Percentiles rank a stretch among this genome's conserved stretches.
phyloP scores from a whole-genome alignment of 2,888 invertebrate genomes.

The Flexamia atlantica region DNA sequence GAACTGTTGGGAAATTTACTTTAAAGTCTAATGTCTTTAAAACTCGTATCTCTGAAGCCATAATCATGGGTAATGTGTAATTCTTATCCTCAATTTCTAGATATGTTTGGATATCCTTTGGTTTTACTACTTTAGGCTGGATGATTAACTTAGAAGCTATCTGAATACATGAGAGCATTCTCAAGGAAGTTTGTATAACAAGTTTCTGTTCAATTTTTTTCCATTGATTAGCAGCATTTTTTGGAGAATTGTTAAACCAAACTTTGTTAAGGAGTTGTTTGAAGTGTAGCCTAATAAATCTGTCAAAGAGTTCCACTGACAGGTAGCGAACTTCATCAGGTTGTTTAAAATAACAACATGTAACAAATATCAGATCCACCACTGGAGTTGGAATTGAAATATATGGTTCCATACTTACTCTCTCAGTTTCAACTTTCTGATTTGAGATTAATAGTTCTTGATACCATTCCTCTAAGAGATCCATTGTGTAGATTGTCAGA shows the following conservation, averaged over 20 bases:
- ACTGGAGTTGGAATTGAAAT: conserved; percentile 15
- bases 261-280: not conserved
- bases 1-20: conserved; percentile 2
- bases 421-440: not conserved
- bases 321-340: conserved; percentile 29
- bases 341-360: not conserved
- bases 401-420: conserved; percentile 5
- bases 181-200: not conserved
- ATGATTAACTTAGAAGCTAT: conserved; percentile 24
- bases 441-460: not conserved
- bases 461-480: conserved; percentile 2
- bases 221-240: conserved; percentile 7
- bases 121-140: conserved; percentile 21
- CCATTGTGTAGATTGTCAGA: not conserved
- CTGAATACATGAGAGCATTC: conserved; percentile 36
- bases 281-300: conserved; percentile 14
- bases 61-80: not conserved
- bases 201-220: not conserved
- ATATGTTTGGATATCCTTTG: conserved; percentile 5
- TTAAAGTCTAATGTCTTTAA: conserved; percentile 19
- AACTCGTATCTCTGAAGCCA: conserved; percentile 25
- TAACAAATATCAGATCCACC: conserved; percentile 20
- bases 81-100: not conserved
- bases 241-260: not conserved
- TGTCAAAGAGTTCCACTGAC: conserved; percentile 19